These are phyloP conservation scores for Siniperca scherzeri DNA, from an alignment of 2,797 vertebrate species.

Conservation along the genomic window DNA sequence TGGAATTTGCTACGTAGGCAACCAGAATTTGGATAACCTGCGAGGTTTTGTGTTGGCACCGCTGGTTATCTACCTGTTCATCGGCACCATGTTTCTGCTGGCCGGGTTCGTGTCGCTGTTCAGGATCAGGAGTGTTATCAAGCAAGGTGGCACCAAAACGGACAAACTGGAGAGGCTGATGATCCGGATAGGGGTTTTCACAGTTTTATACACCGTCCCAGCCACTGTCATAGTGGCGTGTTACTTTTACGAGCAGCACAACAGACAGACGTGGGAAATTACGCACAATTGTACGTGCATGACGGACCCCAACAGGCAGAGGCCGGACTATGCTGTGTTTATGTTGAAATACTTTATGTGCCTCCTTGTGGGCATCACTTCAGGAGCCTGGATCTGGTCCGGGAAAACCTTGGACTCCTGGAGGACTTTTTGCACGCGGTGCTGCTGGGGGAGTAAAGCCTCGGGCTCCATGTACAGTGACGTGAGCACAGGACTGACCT, in stretches of 20 bases:
- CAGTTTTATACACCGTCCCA: constrained; percentile 92
- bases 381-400: constrained; percentile 96
- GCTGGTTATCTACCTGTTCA: constrained; percentile 93
- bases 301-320: constrained; percentile 83
- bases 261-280: constrained; percentile 92
- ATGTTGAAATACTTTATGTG: constrained; percentile 99
- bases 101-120: constrained; percentile 95
- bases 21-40: constrained; percentile 91
- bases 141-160: constrained; percentile 95
- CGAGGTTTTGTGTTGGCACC: constrained; percentile 92
- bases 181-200: constrained; percentile 95
- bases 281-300: constrained; percentile 92
- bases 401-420: constrained; percentile 95
- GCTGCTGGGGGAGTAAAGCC: constrained; percentile 94
- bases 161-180: constrained; percentile 95
- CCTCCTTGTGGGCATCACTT: constrained; percentile 95
- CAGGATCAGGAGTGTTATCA: constrained; percentile 93
- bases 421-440: constrained; percentile 93
- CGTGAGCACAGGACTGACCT: constrained; percentile 93
- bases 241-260: constrained; percentile 95
- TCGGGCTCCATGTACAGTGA: constrained; percentile 93
- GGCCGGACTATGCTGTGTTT: constrained; percentile 94
- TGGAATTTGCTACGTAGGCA: constrained; percentile 92
- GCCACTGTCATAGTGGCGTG: constrained; percentile 94
- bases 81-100: constrained; percentile 93